Percentiles rank a stretch among this genome's conserved stretches.
These are phyloP conservation scores for Stichopus chloronotus DNA, from an alignment of 35 echinoderm and acorn worm genomes.

Conservation along the genomic window DNA sequence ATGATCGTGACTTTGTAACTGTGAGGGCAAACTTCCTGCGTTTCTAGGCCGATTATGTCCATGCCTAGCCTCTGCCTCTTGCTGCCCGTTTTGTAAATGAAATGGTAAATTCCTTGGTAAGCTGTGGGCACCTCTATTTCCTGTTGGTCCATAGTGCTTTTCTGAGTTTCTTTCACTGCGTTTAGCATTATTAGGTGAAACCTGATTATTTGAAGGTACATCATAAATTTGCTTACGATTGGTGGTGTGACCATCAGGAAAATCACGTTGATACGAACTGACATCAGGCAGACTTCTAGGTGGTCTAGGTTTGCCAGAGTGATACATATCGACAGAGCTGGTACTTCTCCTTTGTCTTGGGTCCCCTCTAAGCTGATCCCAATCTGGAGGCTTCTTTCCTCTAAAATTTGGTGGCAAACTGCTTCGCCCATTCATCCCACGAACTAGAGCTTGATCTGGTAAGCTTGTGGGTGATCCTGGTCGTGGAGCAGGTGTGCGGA, in stretches of 20 bases:
- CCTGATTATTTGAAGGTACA: constrained; percentile 12
- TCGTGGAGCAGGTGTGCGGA: constrained; percentile 17
- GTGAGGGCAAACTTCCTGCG: constrained; percentile 30
- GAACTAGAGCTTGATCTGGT: constrained; percentile 12
- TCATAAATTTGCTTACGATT: constrained; percentile 17
- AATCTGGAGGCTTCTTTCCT: neutral
- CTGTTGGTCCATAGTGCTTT: neutral
- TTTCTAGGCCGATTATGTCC: constrained; percentile 25
- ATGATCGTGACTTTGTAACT: neutral
- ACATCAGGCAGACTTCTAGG: constrained; percentile 24
- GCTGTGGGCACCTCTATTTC: constrained; percentile 1
- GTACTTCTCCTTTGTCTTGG: constrained; percentile 14
- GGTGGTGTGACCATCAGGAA: neutral
- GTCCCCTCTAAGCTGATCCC: neutral
- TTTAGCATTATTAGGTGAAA: neutral
- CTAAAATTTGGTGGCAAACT: constrained; percentile 52
- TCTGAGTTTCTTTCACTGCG: neutral
- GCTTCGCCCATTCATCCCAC: neutral
- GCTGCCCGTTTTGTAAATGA: neutral
- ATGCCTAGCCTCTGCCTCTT: neutral
- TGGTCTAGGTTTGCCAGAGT: neutral
- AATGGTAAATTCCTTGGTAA: constrained; percentile 13
- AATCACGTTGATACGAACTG: constrained; percentile 13
- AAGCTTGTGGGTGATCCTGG: constrained; percentile 45
- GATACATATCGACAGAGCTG: neutral